These are phyloP conservation scores for Passer domesticus DNA, from an alignment of 2,113 vertebrate genomes.

Conservation along the genomic window DNA sequence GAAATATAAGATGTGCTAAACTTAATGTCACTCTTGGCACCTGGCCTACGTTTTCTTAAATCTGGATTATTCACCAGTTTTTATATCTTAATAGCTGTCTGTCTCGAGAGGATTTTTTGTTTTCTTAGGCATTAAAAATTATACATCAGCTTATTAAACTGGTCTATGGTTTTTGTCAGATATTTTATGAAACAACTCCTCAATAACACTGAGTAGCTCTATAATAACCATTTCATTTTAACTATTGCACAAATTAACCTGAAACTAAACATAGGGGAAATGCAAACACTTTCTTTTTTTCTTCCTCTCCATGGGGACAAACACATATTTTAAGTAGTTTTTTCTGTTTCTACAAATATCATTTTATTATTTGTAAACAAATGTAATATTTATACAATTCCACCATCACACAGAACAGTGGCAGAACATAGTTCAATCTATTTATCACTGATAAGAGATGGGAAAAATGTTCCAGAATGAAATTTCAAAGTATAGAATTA, in stretches of 20 bases:
- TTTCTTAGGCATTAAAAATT: neutral
- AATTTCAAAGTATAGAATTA: neutral
- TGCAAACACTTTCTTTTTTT: neutral
- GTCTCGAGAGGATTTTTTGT: neutral
- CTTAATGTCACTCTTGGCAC: neutral
- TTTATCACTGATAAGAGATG: neutral
- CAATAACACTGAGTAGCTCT: neutral
- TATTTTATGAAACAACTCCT: neutral
- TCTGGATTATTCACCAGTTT: neutral
- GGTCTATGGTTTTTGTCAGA: neutral
- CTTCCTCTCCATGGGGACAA: neutral
- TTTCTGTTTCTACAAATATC: neutral
- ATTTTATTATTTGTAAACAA: neutral
- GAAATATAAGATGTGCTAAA: neutral
- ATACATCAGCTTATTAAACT: neutral
- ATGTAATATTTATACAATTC: neutral
- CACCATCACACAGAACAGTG: neutral
- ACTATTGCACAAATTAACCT: neutral
- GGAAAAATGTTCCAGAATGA: neutral
- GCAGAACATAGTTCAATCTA: neutral
- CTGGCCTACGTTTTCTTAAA: neutral
- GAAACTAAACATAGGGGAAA: neutral
- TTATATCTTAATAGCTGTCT: neutral
- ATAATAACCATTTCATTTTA: neutral
- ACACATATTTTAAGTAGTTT: neutral